Percentiles rank a stretch among this genome's conserved stretches.
phyloP scores from a whole-genome alignment of 2,113 vertebrate species.

The Rostratula benghalensis region DNA sequence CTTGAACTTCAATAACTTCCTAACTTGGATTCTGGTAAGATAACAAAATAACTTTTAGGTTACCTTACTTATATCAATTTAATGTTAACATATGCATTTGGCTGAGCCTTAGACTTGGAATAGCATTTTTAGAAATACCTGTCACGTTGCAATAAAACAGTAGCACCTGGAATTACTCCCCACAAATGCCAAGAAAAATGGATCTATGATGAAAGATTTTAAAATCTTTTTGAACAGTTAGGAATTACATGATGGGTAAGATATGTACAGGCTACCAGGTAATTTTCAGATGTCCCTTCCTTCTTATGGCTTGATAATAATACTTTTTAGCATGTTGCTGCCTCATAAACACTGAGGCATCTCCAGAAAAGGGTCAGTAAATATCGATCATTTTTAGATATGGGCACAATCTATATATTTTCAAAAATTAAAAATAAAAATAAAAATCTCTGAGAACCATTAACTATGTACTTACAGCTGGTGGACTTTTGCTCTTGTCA shows the following conservation, averaged over 20 bases:
- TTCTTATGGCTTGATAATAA: not conserved
- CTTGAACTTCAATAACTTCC: not conserved
- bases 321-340: not conserved
- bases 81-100: not conserved
- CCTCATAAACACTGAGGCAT: not conserved
- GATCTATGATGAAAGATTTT: not conserved
- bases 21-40: not conserved
- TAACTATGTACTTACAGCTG: constrained; percentile 79
- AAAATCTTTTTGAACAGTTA: not conserved
- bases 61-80: not conserved
- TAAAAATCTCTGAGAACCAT: not conserved
- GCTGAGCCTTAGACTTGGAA: not conserved
- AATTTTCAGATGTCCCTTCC: not conserved
- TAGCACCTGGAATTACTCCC: not conserved
- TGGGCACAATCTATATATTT: accelerated
- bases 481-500: constrained; percentile 94
- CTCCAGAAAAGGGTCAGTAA: not conserved
- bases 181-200: accelerated
- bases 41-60: not conserved
- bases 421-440: not conserved
- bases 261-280: not conserved
- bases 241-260: not conserved
- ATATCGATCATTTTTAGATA: not conserved
- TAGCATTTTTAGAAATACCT: not conserved
- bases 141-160: not conserved